Evolutionary conservation across 2,113 vertebrate species (phyloP).

Genomic region (Ochotona curzoniae): DNA sequence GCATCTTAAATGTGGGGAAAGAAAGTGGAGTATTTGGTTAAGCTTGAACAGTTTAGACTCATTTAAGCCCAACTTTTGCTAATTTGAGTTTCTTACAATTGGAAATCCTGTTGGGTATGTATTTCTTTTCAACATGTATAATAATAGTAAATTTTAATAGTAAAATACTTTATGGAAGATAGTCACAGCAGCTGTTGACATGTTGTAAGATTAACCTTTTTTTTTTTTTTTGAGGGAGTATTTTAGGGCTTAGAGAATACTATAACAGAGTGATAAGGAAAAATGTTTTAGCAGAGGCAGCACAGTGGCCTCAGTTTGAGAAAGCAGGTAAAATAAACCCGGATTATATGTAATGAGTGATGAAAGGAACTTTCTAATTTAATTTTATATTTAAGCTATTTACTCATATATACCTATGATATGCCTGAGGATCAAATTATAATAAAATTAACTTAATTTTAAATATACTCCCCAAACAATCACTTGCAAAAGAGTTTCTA

Average conservation of each 20-base stretch:
- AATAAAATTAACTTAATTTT: constrained; percentile 20
- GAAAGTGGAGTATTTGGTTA: constrained; percentile 50
- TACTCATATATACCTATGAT: not conserved
- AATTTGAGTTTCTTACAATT: constrained; percentile 46
- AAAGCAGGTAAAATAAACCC: not conserved
- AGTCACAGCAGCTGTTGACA: not conserved
- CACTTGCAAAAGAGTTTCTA: not conserved
- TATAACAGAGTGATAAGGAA: not conserved
- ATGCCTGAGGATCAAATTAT: not conserved
- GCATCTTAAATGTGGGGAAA: not conserved
- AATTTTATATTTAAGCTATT: constrained; percentile 50
- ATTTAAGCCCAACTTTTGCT: constrained; percentile 33
- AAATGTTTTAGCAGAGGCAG: not conserved
- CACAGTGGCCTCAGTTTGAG: not conserved
- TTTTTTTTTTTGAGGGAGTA: not conserved
- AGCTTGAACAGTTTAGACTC: not conserved
- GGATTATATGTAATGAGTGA: not conserved
- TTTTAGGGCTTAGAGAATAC: constrained; percentile 7
- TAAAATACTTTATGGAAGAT: constrained; percentile 38
- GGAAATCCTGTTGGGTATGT: not conserved
- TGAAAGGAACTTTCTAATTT: constrained; percentile 35
- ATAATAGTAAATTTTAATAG: constrained; percentile 1
- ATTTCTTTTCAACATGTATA: constrained; percentile 35
- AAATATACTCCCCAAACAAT: constrained; percentile 28
- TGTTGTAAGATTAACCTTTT: not conserved